Conservation (phyloP, 2,797 vertebrate species). For the Scomberomorus guttatus region DNA sequence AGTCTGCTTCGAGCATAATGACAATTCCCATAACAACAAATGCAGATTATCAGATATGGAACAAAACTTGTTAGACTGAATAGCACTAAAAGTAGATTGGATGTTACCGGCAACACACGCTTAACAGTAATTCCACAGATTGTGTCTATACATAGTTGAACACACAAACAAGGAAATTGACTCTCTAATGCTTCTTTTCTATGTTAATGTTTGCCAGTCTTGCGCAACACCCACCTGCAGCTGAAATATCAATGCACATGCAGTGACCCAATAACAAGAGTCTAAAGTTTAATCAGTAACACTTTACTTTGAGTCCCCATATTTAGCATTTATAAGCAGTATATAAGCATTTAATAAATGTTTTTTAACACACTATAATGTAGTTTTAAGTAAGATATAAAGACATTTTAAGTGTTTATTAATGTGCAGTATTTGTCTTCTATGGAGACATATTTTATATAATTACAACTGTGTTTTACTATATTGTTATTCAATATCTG, state of each 20-base stretch:
- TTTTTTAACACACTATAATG: too few relatives aligned
- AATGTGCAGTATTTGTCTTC: too few relatives aligned
- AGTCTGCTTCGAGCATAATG: neutral
- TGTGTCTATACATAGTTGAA: neutral
- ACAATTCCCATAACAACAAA: neutral
- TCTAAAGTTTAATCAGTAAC: neutral
- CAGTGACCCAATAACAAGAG: constrained; percentile 13
- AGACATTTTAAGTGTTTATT: too few relatives aligned
- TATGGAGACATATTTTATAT: too few relatives aligned
- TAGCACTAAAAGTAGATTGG: neutral
- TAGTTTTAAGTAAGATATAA: too few relatives aligned
- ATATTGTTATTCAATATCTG: too few relatives aligned
- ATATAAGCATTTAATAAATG: too few relatives aligned
- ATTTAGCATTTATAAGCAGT: too few relatives aligned
- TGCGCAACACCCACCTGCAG: neutral
- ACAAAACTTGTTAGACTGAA: constrained; percentile 60
- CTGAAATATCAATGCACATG: neutral
- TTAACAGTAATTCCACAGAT: constrained; percentile 9
- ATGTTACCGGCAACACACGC: constrained; percentile 34
- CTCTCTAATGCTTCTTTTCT: neutral
- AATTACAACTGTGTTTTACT: too few relatives aligned
- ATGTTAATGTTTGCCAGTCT: constrained; percentile 22
- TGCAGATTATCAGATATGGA: constrained; percentile 4
- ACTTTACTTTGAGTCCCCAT: neutral
- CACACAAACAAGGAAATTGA: constrained; percentile 41